These are phyloP conservation scores for Prosapia bicincta DNA, from an alignment of 2,888 invertebrate genomes.

Conservation along the genomic window DNA sequence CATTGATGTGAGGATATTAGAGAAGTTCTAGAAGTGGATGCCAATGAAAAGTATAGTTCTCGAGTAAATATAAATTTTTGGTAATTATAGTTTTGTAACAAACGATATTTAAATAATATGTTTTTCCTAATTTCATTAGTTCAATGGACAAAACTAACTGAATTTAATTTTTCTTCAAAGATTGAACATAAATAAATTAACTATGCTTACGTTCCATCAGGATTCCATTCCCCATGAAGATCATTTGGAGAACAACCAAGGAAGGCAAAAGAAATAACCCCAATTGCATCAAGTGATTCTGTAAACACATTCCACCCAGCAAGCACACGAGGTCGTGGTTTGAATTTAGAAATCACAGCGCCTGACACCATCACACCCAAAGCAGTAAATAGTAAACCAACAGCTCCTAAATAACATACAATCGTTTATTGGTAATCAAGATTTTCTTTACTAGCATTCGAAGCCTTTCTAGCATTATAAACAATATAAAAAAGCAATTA, in stretches of 20 bases:
- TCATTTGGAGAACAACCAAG: constrained; percentile 42
- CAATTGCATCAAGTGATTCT: constrained; percentile 41
- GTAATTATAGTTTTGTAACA: too few relatives aligned
- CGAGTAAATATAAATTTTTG: too few relatives aligned
- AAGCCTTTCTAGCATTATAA: too few relatives aligned
- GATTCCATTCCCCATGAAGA: constrained; percentile 35
- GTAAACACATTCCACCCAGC: constrained; percentile 43
- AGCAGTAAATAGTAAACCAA: constrained; percentile 42
- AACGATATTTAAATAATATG: too few relatives aligned
- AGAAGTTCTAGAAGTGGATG: too few relatives aligned
- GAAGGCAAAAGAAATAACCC: constrained; percentile 41
- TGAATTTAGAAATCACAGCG: constrained; percentile 41
- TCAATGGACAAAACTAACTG: not conserved
- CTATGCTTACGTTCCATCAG: constrained; percentile 31
- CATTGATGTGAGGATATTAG: too few relatives aligned
- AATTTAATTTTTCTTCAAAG: not conserved
- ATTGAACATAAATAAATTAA: constrained; percentile 4
- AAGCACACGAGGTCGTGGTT: constrained; percentile 42
- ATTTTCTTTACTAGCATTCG: too few relatives aligned
- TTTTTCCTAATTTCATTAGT: too few relatives aligned
- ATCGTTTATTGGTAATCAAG: too few relatives aligned
- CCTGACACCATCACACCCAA: constrained; percentile 41
- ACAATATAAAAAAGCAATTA: too few relatives aligned
- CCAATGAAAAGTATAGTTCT: too few relatives aligned
- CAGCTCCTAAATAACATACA: constrained; percentile 37